Evolutionary conservation across 1,140 invertebrate species (phyloP), one percentile per base, ranked within the genome.

Genomic region (Eupristina koningsbergeri): DNA sequence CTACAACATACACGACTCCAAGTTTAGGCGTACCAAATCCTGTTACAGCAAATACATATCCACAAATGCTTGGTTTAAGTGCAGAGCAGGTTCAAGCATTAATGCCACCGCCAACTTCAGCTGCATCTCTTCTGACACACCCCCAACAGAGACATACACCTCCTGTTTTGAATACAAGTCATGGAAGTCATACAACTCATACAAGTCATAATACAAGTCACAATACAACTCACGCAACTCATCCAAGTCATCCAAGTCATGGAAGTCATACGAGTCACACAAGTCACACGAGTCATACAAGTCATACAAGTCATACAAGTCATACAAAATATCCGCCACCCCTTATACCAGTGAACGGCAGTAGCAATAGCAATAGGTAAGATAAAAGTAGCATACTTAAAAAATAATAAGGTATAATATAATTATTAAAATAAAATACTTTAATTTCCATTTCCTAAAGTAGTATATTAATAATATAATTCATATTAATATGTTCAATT

Each of bases 291-390:
- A 77, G 29, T 36, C 75, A 75, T 45, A 29, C 74, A 9, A 64
- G 63, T 34, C 63, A 64, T 22, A 39, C 39, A 22, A 78, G 53
- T 41, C 76, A 78, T 29, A 26, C 77, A 34, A 58, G 34, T 53
- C 91, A 91, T 71, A 80, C 89, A n/a, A 94, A 94, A 78, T 93
- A 93, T 86, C 93, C 94, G 81, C 93, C 94, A 71, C 93, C 94
- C 29, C 88, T 94, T 53, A 93, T 94, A 86, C 93, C 93, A 77
- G 93, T 94, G 19, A 93, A 92, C 80, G 90, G 91, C 74, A 91
- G 86, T 82, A 89, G 85, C 71, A 90, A 88, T 67, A 58, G 75
- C 63, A 83, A 84, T 79, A 83, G 75, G 82, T 84, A 53, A 82
- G 75, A 8, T 39, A 75, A 75, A 45, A 71, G 3, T 34, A 15